These are phyloP conservation scores for Pelochelys cantorii DNA, from an alignment of 2,797 vertebrate species.

Conservation along the genomic window DNA sequence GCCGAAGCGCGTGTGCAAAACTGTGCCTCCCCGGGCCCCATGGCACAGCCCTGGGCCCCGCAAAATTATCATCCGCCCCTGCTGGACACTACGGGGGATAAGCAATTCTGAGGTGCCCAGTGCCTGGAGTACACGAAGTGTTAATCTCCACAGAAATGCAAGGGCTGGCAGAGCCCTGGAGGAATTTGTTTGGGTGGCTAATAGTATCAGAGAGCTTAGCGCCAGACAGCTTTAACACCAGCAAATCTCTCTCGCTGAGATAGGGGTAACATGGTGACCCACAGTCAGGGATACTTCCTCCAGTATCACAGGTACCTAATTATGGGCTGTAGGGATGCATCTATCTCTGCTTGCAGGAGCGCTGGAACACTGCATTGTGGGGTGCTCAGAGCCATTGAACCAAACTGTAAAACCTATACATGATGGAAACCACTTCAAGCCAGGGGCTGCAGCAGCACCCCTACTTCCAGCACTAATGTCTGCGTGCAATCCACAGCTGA, in stretches of 20 bases:
- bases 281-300: neutral
- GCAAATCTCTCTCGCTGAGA: neutral
- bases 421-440: too few relatives aligned
- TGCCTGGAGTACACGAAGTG: neutral
- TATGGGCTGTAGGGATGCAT: neutral
- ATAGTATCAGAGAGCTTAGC: neutral
- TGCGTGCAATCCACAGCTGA: neutral
- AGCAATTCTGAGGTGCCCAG: neutral
- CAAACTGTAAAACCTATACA: too few relatives aligned
- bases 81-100: neutral
- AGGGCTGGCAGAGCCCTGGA: neutral
- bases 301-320: neutral
- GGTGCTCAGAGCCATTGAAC: too few relatives aligned
- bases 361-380: too few relatives aligned
- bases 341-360: neutral
- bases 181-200: neutral
- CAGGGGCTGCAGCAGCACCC: too few relatives aligned
- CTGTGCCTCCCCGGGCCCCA: too few relatives aligned
- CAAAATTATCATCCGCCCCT: too few relatives aligned
- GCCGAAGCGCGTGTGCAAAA: too few relatives aligned
- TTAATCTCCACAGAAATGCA: neutral
- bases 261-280: neutral
- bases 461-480: neutral
- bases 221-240: neutral
- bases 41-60: too few relatives aligned